Evolutionary conservation across 2,113 vertebrate species (phyloP), one percentile per base, ranked within the genome.

Genomic region (Albula glossodonta): DNA sequence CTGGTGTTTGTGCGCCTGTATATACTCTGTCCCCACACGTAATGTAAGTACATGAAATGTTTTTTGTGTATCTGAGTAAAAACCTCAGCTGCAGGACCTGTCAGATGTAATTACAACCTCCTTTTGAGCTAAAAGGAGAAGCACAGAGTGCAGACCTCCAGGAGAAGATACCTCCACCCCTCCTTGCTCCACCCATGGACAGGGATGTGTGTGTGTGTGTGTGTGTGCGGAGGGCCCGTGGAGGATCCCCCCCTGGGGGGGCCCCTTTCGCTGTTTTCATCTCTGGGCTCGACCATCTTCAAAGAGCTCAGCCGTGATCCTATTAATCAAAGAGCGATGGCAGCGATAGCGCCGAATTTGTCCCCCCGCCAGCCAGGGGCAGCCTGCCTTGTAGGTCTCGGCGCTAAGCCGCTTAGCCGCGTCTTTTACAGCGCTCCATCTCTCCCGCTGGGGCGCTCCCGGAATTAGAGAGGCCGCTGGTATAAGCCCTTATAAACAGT

Each of bases 301-400:
- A 93, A 94, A 91, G 88, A 82, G 82, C 48, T 81, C 87, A 89
- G 91, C 90, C 90, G 92, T 94, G 91, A 92, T 90, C 89, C 89
- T 66, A 22, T 88, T 91, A 91, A 90, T 92, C 87, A 91, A 60
- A 91, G 88, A 87, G 60, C 90, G 91, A 93, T 91, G 90, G 90
- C 78, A 89, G 86, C 86, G 90, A 92, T 92, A 87, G n/a, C 51
- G 81, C 80, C 85, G 87, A 86, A 89, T 87, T 88, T 85, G 66
- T n/a, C n/a, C n/a, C 87, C 51, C 77, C 81, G 80, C 85, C 89
- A 91, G 93, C 93, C 92, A 87, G 83, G 85, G 53, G 89, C 89
- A 90, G 81, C 22, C 60, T 56, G 50, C 66, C 57, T 82, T 60
- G 25, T 60, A 83, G 31, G 81, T 41, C 82, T 48, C 60, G 49